Evolutionary conservation across 2,113 vertebrate genomes (phyloP).

Genomic region (Zosterops lateralis): DNA sequence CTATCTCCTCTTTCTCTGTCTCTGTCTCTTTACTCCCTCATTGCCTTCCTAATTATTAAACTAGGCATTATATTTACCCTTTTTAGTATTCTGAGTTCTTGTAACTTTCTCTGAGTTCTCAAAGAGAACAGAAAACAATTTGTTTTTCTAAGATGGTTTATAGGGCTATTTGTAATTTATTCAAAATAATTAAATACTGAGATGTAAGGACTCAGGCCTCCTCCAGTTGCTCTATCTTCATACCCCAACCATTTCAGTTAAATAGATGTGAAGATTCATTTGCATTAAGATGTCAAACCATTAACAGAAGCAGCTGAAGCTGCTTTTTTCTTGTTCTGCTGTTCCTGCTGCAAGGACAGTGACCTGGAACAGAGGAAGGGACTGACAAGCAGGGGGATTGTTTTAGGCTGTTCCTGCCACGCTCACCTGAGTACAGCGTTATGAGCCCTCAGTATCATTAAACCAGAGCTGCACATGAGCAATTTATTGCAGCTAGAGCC

Average conservation of each 20-base stretch:
- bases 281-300: not conserved
- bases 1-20: not conserved
- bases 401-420: not conserved
- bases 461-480: not conserved
- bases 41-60: not conserved
- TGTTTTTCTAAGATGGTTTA: not conserved
- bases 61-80: not conserved
- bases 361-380: not conserved
- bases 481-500: not conserved
- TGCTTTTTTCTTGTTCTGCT: not conserved
- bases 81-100: not conserved
- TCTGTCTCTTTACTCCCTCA: not conserved
- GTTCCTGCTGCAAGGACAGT: not conserved
- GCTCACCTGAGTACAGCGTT: not conserved
- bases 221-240: not conserved
- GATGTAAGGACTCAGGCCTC: not conserved
- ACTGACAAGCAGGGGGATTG: not conserved
- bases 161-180: not conserved
- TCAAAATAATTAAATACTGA: not conserved
- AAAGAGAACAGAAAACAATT: not conserved
- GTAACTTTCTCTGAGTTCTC: not conserved
- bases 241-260: not conserved
- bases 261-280: not conserved
- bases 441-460: not conserved
- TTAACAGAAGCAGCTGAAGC: not conserved